phyloP scores from a whole-genome alignment of 2,888 invertebrate species.

The Pediacus dermestoides region DNA sequence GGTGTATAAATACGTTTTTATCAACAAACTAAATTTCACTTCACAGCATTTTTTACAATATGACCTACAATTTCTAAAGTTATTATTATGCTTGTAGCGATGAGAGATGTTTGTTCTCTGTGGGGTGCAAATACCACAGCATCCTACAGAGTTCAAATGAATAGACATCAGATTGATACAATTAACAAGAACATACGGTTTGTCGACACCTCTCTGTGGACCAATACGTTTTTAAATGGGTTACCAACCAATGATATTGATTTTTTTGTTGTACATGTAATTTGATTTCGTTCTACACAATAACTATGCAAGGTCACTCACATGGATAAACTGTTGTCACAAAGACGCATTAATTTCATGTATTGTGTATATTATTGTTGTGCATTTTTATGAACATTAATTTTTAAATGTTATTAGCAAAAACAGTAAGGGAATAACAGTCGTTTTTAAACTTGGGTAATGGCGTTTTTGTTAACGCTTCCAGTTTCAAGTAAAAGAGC shows the following conservation, averaged over 20 bases:
- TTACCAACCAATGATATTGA: constrained; percentile 3
- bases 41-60: constrained; percentile 23
- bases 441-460: too few relatives aligned
- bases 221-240: not conserved
- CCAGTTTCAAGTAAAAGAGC: too few relatives aligned
- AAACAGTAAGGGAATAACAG: too few relatives aligned
- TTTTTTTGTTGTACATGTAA: constrained; percentile 6
- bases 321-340: too few relatives aligned
- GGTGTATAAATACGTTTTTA: too few relatives aligned
- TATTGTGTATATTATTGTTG: too few relatives aligned
- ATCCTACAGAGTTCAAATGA: constrained; percentile 37
- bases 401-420: too few relatives aligned
- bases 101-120: constrained; percentile 33
- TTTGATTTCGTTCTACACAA: constrained; percentile 1
- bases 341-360: too few relatives aligned
- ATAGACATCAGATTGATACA: constrained; percentile 45
- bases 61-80: constrained; percentile 31
- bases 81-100: constrained; percentile 27
- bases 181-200: constrained; percentile 44
- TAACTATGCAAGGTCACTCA: too few relatives aligned
- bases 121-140: constrained; percentile 36
- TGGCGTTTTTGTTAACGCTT: too few relatives aligned
- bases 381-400: too few relatives aligned
- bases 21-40: constrained; percentile 22
- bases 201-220: constrained; percentile 36